A percentile compares a stretch with the other conserved stretches of the same genome.
phyloP scores from a whole-genome alignment of 2,113 vertebrate species.

The Tychaedon coryphoeus region DNA sequence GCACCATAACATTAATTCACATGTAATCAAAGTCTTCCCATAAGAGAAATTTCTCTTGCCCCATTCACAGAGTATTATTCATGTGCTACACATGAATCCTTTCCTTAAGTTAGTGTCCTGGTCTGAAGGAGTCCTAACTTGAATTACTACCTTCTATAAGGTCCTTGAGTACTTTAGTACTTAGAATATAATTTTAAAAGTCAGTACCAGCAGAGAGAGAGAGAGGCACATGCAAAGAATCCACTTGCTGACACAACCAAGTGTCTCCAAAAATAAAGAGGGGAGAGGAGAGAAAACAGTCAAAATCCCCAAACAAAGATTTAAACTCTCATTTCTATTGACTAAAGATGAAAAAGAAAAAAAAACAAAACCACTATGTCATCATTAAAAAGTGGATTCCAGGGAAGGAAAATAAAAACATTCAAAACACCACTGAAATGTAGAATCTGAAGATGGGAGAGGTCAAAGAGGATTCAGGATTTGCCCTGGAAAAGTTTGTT shows the following conservation, averaged over 20 bases:
- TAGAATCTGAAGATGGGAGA: background rate
- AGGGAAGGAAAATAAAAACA: background rate
- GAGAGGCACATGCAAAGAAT: background rate
- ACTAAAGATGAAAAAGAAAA: background rate
- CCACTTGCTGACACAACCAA: background rate
- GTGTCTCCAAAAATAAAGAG: background rate
- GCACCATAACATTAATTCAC: background rate
- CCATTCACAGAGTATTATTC: background rate
- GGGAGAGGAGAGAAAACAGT: background rate
- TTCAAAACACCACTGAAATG: background rate
- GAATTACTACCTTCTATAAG: background rate
- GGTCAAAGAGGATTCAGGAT: background rate
- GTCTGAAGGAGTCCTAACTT: background rate
- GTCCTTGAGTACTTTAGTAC: background rate
- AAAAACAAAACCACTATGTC: background rate
- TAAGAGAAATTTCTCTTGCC: background rate
- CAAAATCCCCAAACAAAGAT: background rate
- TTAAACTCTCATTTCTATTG: background rate
- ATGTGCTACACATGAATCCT: background rate
- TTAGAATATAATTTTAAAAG: background rate
- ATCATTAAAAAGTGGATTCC: background rate
- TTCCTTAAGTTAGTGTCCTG: background rate
- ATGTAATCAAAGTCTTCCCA: background rate
- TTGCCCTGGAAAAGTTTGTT: background rate
- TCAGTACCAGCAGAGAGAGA: background rate